A percentile compares a stretch with the other conserved stretches of the same genome.
phyloP scores from a whole-genome alignment of 1,140 invertebrate species.

The Agrilus planipennis region DNA sequence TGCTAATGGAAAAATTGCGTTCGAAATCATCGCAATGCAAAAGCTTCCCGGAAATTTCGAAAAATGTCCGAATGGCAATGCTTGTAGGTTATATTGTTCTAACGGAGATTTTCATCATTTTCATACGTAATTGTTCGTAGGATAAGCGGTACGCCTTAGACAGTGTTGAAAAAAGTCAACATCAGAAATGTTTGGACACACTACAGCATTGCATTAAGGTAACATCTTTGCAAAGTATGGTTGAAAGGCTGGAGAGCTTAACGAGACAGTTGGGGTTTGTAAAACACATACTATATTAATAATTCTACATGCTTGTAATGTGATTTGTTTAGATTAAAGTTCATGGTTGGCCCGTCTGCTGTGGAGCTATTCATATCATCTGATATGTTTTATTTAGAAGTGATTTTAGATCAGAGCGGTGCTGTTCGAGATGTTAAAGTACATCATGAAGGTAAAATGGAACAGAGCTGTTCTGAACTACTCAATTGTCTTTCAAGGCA shows the following conservation, averaged over 20 bases:
- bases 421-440: constrained; percentile 87
- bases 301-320: neutral
- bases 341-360: constrained; percentile 55
- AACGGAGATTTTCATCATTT: constrained; percentile 3
- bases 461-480: constrained; percentile 78
- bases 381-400: constrained; percentile 94
- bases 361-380: constrained; percentile 84
- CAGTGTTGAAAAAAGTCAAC: constrained; percentile 64
- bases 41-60: constrained; percentile 70
- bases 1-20: constrained; percentile 79
- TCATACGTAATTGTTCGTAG: constrained; percentile 35
- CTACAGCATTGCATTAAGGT: constrained; percentile 92
- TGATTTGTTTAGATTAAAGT: constrained; percentile 54
- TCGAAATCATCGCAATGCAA: constrained; percentile 60
- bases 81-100: constrained; percentile 46
- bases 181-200: constrained; percentile 84
- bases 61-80: constrained; percentile 70
- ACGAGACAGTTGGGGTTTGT: constrained; percentile 71
- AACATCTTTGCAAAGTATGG: constrained; percentile 77
- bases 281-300: neutral
- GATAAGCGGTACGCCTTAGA: constrained; percentile 76
- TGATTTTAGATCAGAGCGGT: constrained; percentile 57
- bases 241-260: constrained; percentile 83
- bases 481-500: constrained; percentile 64
- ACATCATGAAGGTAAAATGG: constrained; percentile 67